A percentile compares a stretch with the other conserved stretches of the same genome.
These are phyloP conservation scores for Papilio gigon DNA, from an alignment of 2,888 invertebrate species.

Conservation along the genomic window DNA sequence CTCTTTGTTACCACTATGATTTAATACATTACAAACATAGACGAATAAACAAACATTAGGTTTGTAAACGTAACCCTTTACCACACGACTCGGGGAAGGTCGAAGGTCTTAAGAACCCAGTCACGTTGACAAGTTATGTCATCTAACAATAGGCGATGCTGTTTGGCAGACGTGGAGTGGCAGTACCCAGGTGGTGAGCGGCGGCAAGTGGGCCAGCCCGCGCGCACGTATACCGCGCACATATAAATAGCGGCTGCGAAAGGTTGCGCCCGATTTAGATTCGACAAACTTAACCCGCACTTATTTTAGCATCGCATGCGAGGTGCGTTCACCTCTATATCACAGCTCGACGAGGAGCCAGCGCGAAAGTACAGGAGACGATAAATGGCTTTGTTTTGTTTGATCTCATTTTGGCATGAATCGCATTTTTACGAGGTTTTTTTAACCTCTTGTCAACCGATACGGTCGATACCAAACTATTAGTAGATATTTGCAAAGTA, in stretches of 20 bases:
- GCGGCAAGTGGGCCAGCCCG: conserved; percentile 38
- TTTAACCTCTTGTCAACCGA: background rate
- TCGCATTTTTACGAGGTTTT: background rate
- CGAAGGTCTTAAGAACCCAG: too few relatives aligned
- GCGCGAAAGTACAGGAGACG: conserved; percentile 1
- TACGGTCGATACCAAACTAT: too few relatives aligned
- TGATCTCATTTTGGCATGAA: background rate
- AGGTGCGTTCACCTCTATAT: conserved; percentile 51
- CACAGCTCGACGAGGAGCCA: background rate
- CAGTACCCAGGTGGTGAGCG: conserved; percentile 40
- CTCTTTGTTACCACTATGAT: conserved; percentile 17
- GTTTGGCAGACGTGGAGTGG: conserved; percentile 21
- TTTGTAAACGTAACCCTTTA: background rate
- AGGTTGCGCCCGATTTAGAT: conserved; percentile 76
- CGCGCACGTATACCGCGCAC: conserved; percentile 51
- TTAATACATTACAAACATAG: conserved; percentile 13
- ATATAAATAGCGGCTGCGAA: conserved; percentile 74
- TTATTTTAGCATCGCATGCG: conserved; percentile 66
- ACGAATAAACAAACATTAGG: background rate
- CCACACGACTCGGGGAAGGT: too few relatives aligned
- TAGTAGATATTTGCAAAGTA: background rate
- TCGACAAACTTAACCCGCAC: conserved; percentile 74
- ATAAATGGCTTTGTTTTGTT: background rate
- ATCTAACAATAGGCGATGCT: conserved; percentile 16
- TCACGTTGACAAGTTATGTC: background rate